Conservation (phyloP, 2,797 vertebrate genomes). For the Rhabdophis nuchalis region DNA sequence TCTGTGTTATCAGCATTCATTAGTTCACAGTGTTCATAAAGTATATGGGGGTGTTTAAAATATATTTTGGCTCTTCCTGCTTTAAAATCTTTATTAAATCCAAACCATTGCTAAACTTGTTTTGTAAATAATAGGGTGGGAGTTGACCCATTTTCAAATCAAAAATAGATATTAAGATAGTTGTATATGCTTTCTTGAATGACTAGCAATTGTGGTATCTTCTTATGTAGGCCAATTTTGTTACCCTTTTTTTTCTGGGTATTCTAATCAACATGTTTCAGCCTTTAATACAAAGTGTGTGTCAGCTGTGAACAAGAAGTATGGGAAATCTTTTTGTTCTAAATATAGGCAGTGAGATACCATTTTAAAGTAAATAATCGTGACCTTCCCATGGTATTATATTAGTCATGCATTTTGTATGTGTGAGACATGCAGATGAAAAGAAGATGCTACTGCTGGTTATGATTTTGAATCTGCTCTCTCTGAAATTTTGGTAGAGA, state of each 20-base stretch:
- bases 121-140: conserved; percentile 37
- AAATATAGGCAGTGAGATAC: background rate
- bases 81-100: conserved; percentile 2
- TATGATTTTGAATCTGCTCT: no score
- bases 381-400: background rate
- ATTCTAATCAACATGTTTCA: conserved; percentile 9
- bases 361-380: background rate
- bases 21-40: conserved; percentile 32
- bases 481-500: no score
- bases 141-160: conserved; percentile 4
- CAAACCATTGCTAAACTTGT: conserved; percentile 31
- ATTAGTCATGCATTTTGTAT: no score
- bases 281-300: background rate
- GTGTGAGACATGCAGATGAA: no score
- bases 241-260: conserved; percentile 26
- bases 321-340: background rate
- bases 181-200: conserved; percentile 23
- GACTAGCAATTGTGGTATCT: conserved; percentile 31
- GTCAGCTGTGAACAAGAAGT: conserved; percentile 2
- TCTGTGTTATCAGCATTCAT: conserved; percentile 31
- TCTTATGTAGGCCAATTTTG: conserved; percentile 39
- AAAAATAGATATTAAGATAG: conserved; percentile 27
- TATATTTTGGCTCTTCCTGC: conserved; percentile 49
- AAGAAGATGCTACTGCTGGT: no score
- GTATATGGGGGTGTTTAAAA: conserved; percentile 46